Conservation (phyloP, 1,140 invertebrate genomes). For the Phthorimaea operculella region DNA sequence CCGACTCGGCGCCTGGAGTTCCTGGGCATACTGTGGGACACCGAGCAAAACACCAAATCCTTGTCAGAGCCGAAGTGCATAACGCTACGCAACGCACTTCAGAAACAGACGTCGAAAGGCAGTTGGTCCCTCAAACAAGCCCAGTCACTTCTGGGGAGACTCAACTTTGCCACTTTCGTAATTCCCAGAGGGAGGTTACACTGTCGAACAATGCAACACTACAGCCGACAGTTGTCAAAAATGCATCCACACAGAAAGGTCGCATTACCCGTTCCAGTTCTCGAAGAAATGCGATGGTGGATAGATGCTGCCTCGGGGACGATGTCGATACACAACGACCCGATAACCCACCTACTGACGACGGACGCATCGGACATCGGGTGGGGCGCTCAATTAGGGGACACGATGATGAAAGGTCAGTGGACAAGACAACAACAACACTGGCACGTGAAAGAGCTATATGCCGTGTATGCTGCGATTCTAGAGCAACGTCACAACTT, state of each 20-base stretch:
- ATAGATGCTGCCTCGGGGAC: background rate
- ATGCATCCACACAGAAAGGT: background rate
- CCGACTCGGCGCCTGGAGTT: constrained; percentile 31
- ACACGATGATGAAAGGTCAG: background rate
- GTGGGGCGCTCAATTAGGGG: background rate
- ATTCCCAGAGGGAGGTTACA: constrained; percentile 58
- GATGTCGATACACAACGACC: background rate
- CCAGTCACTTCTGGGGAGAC: background rate
- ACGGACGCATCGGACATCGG: background rate
- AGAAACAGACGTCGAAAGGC: background rate
- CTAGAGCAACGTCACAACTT: background rate
- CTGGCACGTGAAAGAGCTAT: background rate
- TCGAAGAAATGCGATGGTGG: background rate
- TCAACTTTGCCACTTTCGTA: constrained; percentile 35
- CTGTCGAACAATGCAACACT: constrained; percentile 14
- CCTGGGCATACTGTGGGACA: constrained; percentile 38
- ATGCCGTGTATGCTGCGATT: background rate
- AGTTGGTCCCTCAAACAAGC: background rate
- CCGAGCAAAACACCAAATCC: constrained; percentile 22
- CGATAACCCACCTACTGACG: background rate
- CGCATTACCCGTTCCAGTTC: background rate
- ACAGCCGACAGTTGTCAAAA: constrained; percentile 11
- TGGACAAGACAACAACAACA: background rate
- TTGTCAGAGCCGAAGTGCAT: constrained; percentile 6
- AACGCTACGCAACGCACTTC: background rate